A percentile compares a stretch with the other conserved stretches of the same genome.
Conservation (phyloP, 2,888 invertebrate species). For the Plusia festucae region DNA sequence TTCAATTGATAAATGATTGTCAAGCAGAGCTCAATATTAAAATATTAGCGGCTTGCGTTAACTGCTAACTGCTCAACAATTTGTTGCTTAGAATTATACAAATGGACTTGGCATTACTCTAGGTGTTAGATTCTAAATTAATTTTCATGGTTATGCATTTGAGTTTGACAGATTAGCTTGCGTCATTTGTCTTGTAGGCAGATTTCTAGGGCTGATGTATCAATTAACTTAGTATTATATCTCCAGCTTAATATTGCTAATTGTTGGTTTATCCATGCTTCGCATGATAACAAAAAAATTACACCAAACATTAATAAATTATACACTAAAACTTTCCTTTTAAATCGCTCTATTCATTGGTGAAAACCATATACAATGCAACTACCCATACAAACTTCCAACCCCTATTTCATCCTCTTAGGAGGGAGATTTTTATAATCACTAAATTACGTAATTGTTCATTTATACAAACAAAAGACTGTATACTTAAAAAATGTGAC, state of each 20-base stretch:
- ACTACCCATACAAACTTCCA: too few species aligned
- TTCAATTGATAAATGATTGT: conserved; percentile 37
- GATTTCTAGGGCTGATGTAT: conserved; percentile 6
- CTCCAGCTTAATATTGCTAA: neutral
- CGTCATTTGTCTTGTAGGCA: conserved; percentile 34
- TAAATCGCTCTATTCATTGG: too few species aligned
- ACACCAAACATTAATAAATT: too few species aligned
- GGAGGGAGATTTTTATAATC: too few species aligned
- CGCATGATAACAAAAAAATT: too few species aligned
- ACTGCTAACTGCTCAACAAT: conserved; percentile 32
- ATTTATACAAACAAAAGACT: too few species aligned
- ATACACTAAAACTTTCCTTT: too few species aligned
- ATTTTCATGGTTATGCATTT: conserved; percentile 38
- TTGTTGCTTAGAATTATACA: conserved; percentile 41
- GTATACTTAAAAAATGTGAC: too few species aligned
- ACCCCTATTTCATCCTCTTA: too few species aligned
- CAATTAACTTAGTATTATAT: neutral
- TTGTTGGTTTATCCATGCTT: neutral
- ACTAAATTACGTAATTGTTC: too few species aligned
- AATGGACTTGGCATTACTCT: conserved; percentile 24
- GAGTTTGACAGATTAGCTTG: conserved; percentile 35
- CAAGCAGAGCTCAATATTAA: conserved; percentile 26
- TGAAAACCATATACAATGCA: too few species aligned
- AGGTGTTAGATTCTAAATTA: conserved; percentile 37
- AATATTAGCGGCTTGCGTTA: conserved; percentile 28